These are phyloP conservation scores for Pseudochaenichthys georgianus DNA, from an alignment of 2,797 vertebrate species.

Conservation along the genomic window DNA sequence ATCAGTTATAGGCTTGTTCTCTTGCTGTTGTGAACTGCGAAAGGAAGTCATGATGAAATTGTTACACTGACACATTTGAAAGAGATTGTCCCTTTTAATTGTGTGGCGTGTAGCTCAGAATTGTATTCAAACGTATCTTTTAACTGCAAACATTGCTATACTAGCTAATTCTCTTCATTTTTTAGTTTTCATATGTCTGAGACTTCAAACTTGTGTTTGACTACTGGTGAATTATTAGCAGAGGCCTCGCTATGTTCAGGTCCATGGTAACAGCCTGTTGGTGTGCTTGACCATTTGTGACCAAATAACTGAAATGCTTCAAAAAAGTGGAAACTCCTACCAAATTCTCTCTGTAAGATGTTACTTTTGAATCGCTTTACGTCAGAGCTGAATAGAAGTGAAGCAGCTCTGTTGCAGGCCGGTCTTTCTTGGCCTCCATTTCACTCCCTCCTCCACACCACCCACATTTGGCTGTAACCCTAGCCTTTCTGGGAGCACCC, in stretches of 20 bases:
- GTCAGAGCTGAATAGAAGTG: conserved; percentile 16
- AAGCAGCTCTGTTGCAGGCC: conserved; percentile 18
- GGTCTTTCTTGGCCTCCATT: conserved; percentile 20
- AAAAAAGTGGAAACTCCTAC: not conserved
- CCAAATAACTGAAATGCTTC: not conserved
- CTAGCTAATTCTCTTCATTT: not conserved
- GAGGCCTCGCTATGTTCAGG: conserved; percentile 25
- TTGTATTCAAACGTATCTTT: not conserved
- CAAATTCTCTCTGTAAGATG: not conserved
- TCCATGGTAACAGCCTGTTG: conserved; percentile 7
- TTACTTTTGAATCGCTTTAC: not conserved
- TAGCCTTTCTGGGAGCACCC: conserved; percentile 56
- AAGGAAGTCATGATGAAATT: not conserved
- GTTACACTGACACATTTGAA: not conserved
- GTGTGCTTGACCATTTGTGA: not conserved
- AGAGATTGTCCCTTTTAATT: not conserved
- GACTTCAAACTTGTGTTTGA: conserved; percentile 61
- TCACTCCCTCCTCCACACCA: conserved; percentile 51
- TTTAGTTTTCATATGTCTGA: conserved; percentile 2
- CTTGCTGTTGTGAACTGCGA: not conserved
- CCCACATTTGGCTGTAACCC: conserved; percentile 77
- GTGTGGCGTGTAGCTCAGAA: not conserved
- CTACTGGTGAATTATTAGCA: conserved; percentile 80
- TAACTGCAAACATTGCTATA: not conserved
- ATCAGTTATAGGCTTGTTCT: conserved; percentile 6